These are phyloP conservation scores for Nasonia oneida DNA, from an alignment of 2,888 invertebrate species.

Conservation along the genomic window DNA sequence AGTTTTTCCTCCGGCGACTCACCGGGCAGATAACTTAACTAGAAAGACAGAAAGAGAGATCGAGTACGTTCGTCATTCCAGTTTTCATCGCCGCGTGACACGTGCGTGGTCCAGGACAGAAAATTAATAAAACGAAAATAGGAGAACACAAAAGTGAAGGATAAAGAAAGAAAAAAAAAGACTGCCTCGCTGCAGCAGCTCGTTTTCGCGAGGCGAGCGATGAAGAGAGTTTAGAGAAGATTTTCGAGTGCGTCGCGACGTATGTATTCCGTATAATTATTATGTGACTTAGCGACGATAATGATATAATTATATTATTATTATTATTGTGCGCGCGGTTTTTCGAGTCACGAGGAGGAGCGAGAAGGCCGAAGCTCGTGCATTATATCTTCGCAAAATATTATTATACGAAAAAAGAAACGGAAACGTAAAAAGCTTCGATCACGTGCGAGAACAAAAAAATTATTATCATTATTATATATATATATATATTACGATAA, in stretches of 20 bases:
- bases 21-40: conserved; percentile 23
- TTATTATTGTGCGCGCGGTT: background rate
- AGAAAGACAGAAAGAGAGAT: background rate
- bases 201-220: conserved; percentile 21
- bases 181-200: conserved; percentile 48
- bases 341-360: background rate
- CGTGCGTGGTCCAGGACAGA: conserved; percentile 6
- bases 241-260: conserved; percentile 19
- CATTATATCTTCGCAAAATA: conserved; percentile 13
- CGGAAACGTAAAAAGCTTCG: conserved; percentile 1
- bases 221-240: background rate
- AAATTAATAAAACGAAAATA: background rate
- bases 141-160: background rate
- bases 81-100: conserved; percentile 25
- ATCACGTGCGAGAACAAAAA: background rate
- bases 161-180: conserved; percentile 7
- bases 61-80: conserved; percentile 45
- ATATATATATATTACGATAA: background rate
- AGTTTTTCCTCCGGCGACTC: conserved; percentile 13
- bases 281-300: conserved; percentile 22
- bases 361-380: background rate
- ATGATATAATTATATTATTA: background rate
- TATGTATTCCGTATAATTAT: conserved; percentile 10
- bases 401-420: background rate
- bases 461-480: background rate